phyloP scores from a whole-genome alignment of 2,797 vertebrate genomes.

The Cephalopachus bancanus region DNA sequence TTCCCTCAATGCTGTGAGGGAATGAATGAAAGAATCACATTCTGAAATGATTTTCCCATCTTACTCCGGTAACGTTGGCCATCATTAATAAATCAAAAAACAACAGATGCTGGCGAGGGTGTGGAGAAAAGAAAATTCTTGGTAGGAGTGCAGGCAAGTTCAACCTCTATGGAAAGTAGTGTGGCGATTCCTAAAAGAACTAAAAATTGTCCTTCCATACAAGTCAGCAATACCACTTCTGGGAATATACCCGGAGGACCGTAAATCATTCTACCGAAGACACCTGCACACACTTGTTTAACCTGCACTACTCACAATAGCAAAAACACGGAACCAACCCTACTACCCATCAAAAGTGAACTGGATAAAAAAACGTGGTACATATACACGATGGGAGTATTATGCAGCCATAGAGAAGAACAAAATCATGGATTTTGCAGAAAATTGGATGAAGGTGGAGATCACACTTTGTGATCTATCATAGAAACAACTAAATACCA shows the following conservation, averaged over 20 bases:
- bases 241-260: neutral
- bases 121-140: neutral
- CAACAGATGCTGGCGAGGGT: neutral
- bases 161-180: neutral
- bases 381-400: neutral
- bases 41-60: neutral
- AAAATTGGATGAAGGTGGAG: neutral
- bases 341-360: neutral
- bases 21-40: neutral
- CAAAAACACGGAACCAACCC: neutral
- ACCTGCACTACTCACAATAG: neutral
- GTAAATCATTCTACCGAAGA: neutral
- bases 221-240: neutral
- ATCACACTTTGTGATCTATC: neutral
- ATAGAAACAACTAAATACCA: neutral
- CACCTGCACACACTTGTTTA: neutral
- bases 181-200: neutral
- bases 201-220: neutral
- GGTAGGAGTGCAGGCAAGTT: neutral
- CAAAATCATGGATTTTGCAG: neutral
- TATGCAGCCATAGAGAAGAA: neutral
- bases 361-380: neutral
- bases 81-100: neutral
- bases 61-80: neutral
- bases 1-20: neutral